These are phyloP conservation scores for Callyntrura guangdongensis DNA, from an alignment of 2,888 invertebrate species.

Conservation along the genomic window DNA sequence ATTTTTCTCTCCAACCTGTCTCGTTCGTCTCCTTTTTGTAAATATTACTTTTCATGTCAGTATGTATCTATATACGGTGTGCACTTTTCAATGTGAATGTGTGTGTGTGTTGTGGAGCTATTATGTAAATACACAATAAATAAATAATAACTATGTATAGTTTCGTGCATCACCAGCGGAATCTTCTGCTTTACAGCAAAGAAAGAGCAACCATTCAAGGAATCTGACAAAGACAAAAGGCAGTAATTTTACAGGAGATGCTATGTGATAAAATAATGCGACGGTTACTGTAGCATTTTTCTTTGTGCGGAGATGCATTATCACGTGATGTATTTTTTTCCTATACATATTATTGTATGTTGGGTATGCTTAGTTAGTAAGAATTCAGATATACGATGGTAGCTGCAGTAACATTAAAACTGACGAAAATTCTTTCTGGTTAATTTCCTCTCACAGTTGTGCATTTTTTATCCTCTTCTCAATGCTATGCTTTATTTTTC, in stretches of 20 bases:
- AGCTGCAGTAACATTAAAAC: no score
- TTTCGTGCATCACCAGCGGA: conserved; percentile 7
- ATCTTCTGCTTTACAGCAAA: not conserved
- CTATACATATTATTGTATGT: not conserved
- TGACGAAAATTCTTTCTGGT: not conserved
- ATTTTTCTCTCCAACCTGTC: not conserved
- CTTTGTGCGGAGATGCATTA: not conserved
- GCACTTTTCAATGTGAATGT: not conserved
- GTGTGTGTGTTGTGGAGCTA: not conserved
- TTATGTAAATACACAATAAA: conserved; percentile 47
- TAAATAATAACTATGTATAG: conserved; percentile 8
- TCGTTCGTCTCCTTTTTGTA: not conserved
- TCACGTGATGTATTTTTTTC: conserved; percentile 3
- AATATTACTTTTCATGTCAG: not conserved
- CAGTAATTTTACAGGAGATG: not conserved
- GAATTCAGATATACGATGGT: no score
- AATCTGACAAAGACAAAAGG: conserved; percentile 25
- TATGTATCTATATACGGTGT: no score
- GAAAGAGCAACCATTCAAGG: not conserved
- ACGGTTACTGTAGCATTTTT: not conserved
- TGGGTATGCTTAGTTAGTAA: no score
- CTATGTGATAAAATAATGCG: not conserved
- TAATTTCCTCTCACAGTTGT: not conserved
- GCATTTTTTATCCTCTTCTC: not conserved
- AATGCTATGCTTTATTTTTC: not conserved